These are phyloP conservation scores for Tryphoninae sp. DNA, from an alignment of 2,888 invertebrate species.

Conservation along the genomic window DNA sequence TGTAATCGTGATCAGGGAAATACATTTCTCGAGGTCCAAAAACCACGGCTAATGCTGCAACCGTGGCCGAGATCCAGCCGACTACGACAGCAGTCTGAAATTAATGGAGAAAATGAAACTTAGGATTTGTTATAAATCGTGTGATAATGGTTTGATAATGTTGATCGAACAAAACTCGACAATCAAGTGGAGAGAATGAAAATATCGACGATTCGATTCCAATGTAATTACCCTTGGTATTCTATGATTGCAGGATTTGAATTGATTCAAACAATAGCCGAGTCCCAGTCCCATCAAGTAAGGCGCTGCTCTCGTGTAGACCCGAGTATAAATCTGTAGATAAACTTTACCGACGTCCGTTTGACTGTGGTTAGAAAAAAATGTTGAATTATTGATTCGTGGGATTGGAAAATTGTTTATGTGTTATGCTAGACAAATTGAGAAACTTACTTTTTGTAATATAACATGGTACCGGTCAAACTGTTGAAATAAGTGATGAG, in stretches of 20 bases:
- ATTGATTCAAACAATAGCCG: conserved; percentile 74
- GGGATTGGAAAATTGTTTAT: neutral
- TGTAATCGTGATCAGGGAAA: conserved; percentile 70
- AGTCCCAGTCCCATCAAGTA: conserved; percentile 78
- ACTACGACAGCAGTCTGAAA: conserved; percentile 67
- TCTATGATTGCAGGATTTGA: conserved; percentile 61
- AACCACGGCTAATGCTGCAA: conserved; percentile 66
- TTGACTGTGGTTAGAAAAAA: conserved; percentile 63
- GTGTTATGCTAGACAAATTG: neutral
- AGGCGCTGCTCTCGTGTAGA: conserved; percentile 76
- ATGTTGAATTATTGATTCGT: conserved; percentile 4
- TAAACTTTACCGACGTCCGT: conserved; percentile 70
- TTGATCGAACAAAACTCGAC: neutral
- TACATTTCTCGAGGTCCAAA: conserved; percentile 75
- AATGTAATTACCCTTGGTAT: conserved; percentile 61
- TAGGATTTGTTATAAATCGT: neutral
- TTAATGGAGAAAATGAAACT: neutral
- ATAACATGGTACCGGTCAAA: conserved; percentile 76
- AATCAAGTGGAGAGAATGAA: neutral
- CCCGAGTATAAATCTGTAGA: conserved; percentile 72
- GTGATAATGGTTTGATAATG: no score
- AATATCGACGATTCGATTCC: neutral
- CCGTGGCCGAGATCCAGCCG: conserved; percentile 72
- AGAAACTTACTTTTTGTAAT: conserved; percentile 75
- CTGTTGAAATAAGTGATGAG: conserved; percentile 70